Percentiles rank a stretch among this genome's conserved stretches.
phyloP scores from a whole-genome alignment of 1,140 invertebrate species.

The Ceratina japonica region DNA sequence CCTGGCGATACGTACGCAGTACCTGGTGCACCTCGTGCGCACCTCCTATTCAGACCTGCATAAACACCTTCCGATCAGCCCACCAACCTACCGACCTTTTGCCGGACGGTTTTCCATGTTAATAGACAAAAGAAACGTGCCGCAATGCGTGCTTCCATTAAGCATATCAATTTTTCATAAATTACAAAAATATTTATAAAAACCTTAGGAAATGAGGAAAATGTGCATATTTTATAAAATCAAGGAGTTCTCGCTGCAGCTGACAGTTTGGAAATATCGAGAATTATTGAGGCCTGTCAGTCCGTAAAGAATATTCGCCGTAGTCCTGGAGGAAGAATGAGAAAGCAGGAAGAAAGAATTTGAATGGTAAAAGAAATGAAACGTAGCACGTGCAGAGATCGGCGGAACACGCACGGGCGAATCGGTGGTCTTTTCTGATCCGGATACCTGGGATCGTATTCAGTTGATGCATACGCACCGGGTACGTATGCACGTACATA shows the following conservation, averaged over 20 bases:
- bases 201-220: not conserved
- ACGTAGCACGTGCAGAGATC: constrained; percentile 15
- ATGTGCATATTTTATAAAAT: too few relatives aligned
- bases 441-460: constrained; percentile 36
- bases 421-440: not conserved
- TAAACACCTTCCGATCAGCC: constrained; percentile 26
- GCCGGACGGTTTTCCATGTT: not conserved
- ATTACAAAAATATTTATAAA: not conserved
- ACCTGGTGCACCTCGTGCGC: constrained; percentile 4
- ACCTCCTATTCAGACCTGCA: constrained; percentile 16
- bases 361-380: constrained; percentile 24
- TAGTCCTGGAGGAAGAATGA: not conserved
- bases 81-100: constrained; percentile 1
- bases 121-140: constrained; percentile 10
- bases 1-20: not conserved
- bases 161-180: not conserved
- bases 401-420: not conserved
- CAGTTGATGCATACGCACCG: constrained; percentile 9
- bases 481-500: too few relatives aligned
- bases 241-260: too few relatives aligned
- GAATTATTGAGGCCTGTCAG: too few relatives aligned
- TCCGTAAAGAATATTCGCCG: not conserved
- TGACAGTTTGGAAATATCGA: too few relatives aligned
- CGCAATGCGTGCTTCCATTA: too few relatives aligned
- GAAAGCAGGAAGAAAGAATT: not conserved